Evolutionary conservation across 2,797 vertebrate species (phyloP).

Genomic region (Tolypeutes matacus): DNA sequence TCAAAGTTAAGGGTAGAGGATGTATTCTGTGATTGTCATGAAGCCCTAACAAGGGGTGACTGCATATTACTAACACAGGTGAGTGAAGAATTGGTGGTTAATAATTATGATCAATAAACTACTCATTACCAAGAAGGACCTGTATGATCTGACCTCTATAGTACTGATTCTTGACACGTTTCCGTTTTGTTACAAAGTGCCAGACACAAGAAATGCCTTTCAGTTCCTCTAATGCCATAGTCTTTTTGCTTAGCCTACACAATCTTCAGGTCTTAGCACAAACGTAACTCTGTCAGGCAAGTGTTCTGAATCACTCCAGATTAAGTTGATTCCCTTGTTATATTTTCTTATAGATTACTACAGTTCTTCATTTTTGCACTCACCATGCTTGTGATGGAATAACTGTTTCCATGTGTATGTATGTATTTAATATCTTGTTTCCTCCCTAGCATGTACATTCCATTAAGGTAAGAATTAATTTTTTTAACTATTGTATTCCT

Average conservation of each 20-base stretch:
- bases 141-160: neutral
- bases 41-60: neutral
- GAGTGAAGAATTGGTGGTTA: neutral
- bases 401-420: neutral
- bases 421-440: neutral
- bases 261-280: neutral
- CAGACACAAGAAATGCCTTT: neutral
- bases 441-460: neutral
- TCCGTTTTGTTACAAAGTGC: neutral
- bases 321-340: neutral
- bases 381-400: neutral
- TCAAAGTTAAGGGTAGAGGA: neutral
- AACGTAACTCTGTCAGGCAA: neutral
- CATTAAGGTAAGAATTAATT: neutral
- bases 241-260: neutral
- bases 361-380: neutral
- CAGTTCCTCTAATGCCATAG: neutral
- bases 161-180: neutral
- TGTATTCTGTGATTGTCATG: neutral
- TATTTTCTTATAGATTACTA: neutral
- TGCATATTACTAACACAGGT: neutral
- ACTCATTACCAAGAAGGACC: neutral
- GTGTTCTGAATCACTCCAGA: conserved; percentile 14
- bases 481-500: conserved; percentile 35
- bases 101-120: neutral